These are phyloP conservation scores for Chrysopa pallens DNA, from an alignment of 1,140 invertebrate genomes.

Conservation along the genomic window DNA sequence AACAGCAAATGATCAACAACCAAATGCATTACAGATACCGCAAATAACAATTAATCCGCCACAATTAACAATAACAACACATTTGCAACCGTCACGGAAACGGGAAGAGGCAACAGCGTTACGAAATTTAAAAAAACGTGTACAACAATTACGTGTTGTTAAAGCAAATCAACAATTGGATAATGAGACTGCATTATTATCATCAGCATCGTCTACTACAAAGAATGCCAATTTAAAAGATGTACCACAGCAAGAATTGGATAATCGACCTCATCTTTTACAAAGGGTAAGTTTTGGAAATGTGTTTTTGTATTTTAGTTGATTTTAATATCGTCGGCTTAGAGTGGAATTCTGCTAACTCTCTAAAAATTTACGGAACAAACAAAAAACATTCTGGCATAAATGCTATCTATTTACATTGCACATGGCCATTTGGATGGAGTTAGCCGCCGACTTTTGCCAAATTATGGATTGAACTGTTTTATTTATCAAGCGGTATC, in stretches of 20 bases:
- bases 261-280: slow-evolving; percentile 20
- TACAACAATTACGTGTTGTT: slow-evolving; percentile 17
- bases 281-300: slow-evolving; percentile 18
- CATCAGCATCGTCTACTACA: background rate
- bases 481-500: no score
- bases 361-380: no score
- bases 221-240: background rate
- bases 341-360: no score
- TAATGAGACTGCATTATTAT: slow-evolving; percentile 2
- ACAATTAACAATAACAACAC: slow-evolving; percentile 16
- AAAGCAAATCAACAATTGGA: slow-evolving; percentile 12
- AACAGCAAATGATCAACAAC: no score
- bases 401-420: no score
- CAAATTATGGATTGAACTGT: no score
- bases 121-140: slow-evolving; percentile 18
- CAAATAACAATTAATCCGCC: slow-evolving; percentile 11
- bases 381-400: no score
- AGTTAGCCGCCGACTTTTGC: no score
- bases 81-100: slow-evolving; percentile 19
- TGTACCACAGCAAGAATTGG: slow-evolving; percentile 10
- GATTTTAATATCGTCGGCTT: no score
- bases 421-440: no score
- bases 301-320: background rate
- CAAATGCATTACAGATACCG: slow-evolving; percentile 8
- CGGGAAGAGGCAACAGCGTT: slow-evolving; percentile 21